Base-by-base conservation (phyloP, 1,140 invertebrate species). In the Pygmarrhopalites habei region DNA sequence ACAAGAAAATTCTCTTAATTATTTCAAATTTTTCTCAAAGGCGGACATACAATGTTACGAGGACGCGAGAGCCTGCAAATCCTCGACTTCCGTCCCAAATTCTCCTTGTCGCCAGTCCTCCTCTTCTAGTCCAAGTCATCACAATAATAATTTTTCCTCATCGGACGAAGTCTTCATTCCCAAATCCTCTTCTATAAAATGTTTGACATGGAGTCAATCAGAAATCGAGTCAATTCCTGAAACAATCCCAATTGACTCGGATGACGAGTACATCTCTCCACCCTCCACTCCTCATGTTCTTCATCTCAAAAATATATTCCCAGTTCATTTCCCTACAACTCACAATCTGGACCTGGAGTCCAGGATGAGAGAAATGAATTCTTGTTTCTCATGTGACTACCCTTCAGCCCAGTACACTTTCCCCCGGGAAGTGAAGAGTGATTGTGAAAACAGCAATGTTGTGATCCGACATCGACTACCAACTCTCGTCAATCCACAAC, bases 131-230 rank as follows among this genome's bases (percentile, higher is more conserved):
- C 2, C 28, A 52, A 19, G 35, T 35, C 3, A 35, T 51, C 1
- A 26, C 51, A 2, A 28, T 55, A 3, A 17, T n/a, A 43, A 49
- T 55, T 14, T 56, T 55, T 14, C 49, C 47, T 25, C 62, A 60
- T 21, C 58, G 10, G 39, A 44, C 0, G 62, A 55, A 23, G 64
- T 46, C 0, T 60, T 66, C 51, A 62, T 65, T 29, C 66, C 65
- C 39, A 68, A 60, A 52, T 60, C 66, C n/a, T 67, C 65, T 2
- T 66, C 66, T 12, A 61, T 68, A 39, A 71, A 68, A 46, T 71
- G 69, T 43, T 59, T 68, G 3, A 66, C 69, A 21, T 71, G 69
- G 69, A 41, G 46, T 12, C 64, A 68, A 53, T 41, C 68, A 46
- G 69, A 71, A 57, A 28, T 62, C 5, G 57, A 56, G 30, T 19